Evolutionary conservation across 1,140 invertebrate genomes (phyloP).

Genomic region (Cylas formicarius): DNA sequence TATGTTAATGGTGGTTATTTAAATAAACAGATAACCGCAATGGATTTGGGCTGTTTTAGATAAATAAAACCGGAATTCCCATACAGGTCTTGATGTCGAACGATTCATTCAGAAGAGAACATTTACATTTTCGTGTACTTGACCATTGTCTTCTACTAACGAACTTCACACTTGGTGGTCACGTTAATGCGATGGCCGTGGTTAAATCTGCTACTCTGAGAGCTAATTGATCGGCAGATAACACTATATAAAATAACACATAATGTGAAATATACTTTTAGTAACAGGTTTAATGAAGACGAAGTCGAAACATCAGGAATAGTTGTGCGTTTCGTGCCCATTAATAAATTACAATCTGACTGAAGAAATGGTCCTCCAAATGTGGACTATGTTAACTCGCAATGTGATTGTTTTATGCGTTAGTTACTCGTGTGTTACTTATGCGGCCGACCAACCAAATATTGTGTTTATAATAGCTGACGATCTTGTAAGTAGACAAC

Average conservation of each 20-base stretch:
- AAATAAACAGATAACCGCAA: too few relatives aligned
- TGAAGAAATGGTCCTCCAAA: not conserved
- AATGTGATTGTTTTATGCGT: constrained; percentile 8
- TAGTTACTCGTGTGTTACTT: constrained; percentile 1
- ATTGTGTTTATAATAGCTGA: constrained; percentile 54
- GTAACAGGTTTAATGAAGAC: constrained; percentile 8
- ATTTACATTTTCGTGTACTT: too few relatives aligned
- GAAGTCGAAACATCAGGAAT: constrained; percentile 4
- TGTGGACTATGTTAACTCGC: not conserved
- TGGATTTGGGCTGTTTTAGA: too few relatives aligned
- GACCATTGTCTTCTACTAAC: constrained; percentile 19
- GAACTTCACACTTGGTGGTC: constrained; percentile 28
- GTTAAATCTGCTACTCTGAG: constrained; percentile 9
- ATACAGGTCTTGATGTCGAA: too few relatives aligned
- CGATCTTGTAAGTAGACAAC: constrained; percentile 47
- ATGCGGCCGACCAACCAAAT: constrained; percentile 41
- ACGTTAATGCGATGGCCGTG: constrained; percentile 24
- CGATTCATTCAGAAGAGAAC: too few relatives aligned
- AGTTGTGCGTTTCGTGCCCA: not conserved
- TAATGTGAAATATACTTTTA: constrained; percentile 19
- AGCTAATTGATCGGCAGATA: constrained; percentile 33
- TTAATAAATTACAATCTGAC: not conserved
- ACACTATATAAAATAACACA: constrained; percentile 22
- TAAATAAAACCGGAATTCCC: too few relatives aligned
- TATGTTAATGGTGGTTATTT: too few relatives aligned